A percentile compares a stretch with the other conserved stretches of the same genome.
Conservation (phyloP, 2,888 invertebrate genomes). For the Imbricaverruca yamaguchii region DNA sequence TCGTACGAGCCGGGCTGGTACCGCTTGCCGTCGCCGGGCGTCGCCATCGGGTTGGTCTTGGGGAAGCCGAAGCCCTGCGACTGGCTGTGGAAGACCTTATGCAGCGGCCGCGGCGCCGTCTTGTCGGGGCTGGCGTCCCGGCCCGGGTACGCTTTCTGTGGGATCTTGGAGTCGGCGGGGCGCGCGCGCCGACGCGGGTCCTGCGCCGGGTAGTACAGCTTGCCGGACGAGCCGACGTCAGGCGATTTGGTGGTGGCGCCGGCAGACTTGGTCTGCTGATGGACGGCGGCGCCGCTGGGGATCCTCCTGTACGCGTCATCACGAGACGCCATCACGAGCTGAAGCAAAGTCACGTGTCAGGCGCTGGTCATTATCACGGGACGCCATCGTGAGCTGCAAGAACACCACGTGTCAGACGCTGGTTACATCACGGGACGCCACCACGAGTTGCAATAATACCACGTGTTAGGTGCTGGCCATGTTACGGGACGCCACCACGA, state of each 20-base stretch:
- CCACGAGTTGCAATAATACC: no score
- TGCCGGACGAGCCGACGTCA: background rate
- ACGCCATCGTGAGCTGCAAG: no score
- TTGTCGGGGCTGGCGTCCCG: background rate
- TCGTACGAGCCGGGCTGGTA: constrained; percentile 12
- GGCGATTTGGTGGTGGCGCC: background rate
- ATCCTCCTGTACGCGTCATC: background rate
- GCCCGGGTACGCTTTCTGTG: background rate
- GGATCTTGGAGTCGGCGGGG: background rate
- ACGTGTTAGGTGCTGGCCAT: no score
- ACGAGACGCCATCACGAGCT: background rate
- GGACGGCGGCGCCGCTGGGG: background rate
- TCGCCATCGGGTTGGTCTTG: constrained; percentile 6
- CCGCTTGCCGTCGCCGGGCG: background rate
- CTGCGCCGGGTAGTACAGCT: background rate
- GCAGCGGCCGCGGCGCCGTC: background rate
- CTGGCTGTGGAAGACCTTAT: background rate
- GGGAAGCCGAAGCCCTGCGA: background rate
- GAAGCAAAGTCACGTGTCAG: no score
- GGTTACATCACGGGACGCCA: no score
- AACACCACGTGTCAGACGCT: no score
- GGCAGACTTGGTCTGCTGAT: background rate
- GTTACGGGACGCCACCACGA: background rate
- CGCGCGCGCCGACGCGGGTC: background rate
- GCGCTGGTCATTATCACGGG: no score